These are phyloP conservation scores for Pomatostomus ruficeps DNA, from an alignment of 2,113 vertebrate species.

Conservation along the genomic window DNA sequence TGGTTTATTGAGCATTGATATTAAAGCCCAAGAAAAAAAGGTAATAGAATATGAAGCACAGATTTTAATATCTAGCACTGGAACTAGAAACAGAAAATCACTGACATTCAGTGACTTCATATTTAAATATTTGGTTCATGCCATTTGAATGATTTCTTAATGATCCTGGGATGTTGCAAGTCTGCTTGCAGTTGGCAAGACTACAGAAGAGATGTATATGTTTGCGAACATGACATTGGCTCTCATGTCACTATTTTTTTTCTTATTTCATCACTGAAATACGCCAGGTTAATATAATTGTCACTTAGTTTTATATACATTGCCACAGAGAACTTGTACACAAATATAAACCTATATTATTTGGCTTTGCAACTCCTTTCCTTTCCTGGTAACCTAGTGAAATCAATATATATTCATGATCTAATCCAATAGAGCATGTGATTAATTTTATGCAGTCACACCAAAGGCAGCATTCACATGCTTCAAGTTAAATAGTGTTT, in stretches of 20 bases:
- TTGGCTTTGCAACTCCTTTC: background rate
- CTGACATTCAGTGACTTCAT: background rate
- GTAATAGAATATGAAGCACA: background rate
- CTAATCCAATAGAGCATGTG: background rate
- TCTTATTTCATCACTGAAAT: background rate
- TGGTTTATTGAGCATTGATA: background rate
- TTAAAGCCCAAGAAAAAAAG: background rate
- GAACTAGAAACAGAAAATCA: background rate
- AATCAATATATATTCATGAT: background rate
- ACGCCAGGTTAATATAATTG: background rate
- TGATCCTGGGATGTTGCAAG: background rate
- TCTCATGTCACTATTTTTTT: rapidly evolving
- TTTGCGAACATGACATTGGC: background rate
- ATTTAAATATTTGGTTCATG: background rate
- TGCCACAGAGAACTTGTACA: background rate
- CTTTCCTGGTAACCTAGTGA: background rate
- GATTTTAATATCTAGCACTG: background rate
- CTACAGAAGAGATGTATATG: background rate
- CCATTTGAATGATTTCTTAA: background rate
- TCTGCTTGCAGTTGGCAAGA: background rate
- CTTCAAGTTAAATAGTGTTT: background rate
- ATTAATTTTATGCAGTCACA: background rate
- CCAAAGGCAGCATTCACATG: background rate
- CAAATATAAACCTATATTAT: background rate
- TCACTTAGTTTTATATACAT: background rate